Evolutionary conservation across 2,113 vertebrate genomes (phyloP).

Genomic region (Deroptyus accipitrinus): DNA sequence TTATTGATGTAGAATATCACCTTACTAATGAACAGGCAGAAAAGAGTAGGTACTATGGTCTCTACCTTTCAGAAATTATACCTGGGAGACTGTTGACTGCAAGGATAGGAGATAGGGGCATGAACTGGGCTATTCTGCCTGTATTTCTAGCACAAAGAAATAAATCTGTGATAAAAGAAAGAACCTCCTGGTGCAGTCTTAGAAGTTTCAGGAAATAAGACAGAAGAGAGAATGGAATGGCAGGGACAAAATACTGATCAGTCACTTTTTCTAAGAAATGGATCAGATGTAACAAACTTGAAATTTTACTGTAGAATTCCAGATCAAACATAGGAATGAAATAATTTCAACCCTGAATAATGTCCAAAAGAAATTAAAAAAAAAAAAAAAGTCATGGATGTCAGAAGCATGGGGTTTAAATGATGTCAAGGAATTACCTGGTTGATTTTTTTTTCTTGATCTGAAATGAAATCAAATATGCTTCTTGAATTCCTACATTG

Average conservation of each 20-base stretch:
- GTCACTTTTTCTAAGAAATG: neutral
- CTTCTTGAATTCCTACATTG: neutral
- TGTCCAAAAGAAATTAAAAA: neutral
- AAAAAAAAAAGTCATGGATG: neutral
- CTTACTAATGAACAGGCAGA: neutral
- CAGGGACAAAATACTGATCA: neutral
- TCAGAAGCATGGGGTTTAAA: neutral
- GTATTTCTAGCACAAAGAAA: neutral
- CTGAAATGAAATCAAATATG: neutral
- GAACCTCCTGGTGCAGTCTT: neutral
- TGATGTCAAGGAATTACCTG: neutral
- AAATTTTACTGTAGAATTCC: neutral
- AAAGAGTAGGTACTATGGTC: neutral
- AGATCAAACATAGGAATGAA: neutral
- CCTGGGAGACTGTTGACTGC: neutral
- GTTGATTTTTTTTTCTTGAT: neutral
- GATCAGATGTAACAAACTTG: neutral
- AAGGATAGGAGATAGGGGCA: neutral
- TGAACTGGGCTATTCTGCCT: neutral
- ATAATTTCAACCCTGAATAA: neutral
- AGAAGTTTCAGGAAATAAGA: neutral
- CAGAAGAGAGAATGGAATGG: neutral
- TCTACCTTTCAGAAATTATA: neutral
- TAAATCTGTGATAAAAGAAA: neutral
- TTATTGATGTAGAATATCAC: neutral